Conservation (phyloP, 2,888 invertebrate species). For the Pseudococcus viburni region DNA sequence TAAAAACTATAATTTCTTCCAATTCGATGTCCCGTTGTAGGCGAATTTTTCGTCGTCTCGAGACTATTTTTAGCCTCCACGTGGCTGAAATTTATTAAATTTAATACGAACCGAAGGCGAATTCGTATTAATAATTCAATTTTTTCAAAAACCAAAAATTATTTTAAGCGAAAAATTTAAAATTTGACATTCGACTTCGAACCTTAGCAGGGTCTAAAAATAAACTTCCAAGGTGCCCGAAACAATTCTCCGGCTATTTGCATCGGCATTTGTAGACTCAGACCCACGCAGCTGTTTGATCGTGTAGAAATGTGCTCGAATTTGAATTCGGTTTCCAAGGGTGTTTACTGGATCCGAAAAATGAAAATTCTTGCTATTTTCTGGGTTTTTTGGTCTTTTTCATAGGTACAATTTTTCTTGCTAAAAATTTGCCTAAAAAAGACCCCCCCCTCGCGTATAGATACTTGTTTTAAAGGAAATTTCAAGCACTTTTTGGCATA, state of each 20-base stretch:
- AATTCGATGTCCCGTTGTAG: neutral
- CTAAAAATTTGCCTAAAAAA: no score
- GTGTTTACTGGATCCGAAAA: no score
- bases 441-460: no score
- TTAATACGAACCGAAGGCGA: neutral
- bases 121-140: slow-evolving; percentile 3
- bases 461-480: no score
- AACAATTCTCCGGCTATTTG: neutral
- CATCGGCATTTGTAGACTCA: neutral
- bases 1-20: neutral
- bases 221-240: neutral
- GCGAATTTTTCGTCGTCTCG: neutral
- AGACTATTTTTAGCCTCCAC: neutral
- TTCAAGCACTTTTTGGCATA: no score
- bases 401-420: no score
- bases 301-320: neutral
- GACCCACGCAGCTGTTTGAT: neutral
- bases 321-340: no score
- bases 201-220: neutral
- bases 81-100: neutral
- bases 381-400: no score
- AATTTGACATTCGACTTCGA: neutral
- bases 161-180: neutral
- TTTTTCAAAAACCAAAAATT: neutral
- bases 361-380: no score